These are phyloP conservation scores for Gouania willdenowi DNA, from an alignment of 2,797 vertebrate species.

Conservation along the genomic window DNA sequence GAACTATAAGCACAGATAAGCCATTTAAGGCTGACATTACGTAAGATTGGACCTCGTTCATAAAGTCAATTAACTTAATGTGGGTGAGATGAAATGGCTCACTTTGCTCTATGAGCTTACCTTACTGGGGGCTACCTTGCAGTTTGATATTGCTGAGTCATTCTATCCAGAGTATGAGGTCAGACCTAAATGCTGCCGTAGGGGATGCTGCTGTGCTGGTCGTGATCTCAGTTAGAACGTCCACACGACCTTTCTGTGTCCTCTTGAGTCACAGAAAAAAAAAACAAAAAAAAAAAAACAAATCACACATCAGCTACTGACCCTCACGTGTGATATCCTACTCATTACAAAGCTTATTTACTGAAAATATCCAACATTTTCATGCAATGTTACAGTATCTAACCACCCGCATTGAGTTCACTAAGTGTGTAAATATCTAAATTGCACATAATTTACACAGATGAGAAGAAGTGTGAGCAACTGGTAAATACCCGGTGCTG, in stretches of 20 bases:
- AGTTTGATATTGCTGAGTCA: conserved; percentile 53
- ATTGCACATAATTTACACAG: conserved; percentile 62
- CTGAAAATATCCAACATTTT: conserved; percentile 3
- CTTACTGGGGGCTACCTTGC: conserved; percentile 26
- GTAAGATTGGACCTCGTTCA: conserved; percentile 3
- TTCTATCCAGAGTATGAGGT: conserved; percentile 50
- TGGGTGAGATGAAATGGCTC: conserved; percentile 35
- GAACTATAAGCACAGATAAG: conserved; percentile 1
- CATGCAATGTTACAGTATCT: background rate
- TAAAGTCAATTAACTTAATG: conserved; percentile 55
- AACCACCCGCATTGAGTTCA: conserved; percentile 33
- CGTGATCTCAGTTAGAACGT: conserved; percentile 34
- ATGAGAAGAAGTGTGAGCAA: conserved; percentile 52
- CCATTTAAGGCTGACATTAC: conserved; percentile 19
- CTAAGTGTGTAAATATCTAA: conserved; percentile 50
- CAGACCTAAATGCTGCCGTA: conserved; percentile 27
- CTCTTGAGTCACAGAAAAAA: too few species aligned
- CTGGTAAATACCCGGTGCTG: conserved; percentile 42
- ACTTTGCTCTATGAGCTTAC: conserved; percentile 16
- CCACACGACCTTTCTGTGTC: conserved; percentile 33
- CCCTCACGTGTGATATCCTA: too few species aligned
- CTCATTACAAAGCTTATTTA: conserved; percentile 1
- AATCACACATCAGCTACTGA: too few species aligned
- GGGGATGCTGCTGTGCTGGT: conserved; percentile 6
- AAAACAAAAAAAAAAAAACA: too few species aligned